These are phyloP conservation scores for Pseudocheirus occidentalis DNA, from an alignment of 2,797 vertebrate species.

Conservation along the genomic window DNA sequence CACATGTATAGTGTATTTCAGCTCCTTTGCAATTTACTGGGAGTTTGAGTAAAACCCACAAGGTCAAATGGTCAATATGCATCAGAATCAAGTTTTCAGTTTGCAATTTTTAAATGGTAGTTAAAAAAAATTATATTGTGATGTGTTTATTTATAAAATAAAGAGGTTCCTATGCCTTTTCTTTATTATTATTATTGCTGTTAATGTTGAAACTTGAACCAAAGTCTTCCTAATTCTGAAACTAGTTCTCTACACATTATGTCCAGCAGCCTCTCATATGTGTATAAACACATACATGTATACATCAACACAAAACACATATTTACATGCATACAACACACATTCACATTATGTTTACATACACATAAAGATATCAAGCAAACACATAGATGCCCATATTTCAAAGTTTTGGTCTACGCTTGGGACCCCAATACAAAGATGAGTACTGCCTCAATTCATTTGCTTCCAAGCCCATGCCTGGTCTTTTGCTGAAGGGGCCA, in stretches of 20 bases:
- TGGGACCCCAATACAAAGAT: background rate
- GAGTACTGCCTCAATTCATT: constrained; percentile 51
- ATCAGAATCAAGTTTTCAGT: background rate
- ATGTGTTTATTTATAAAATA: background rate
- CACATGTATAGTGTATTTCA: background rate
- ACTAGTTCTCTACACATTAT: background rate
- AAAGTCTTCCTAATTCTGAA: background rate
- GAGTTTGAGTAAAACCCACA: background rate
- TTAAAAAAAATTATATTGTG: background rate
- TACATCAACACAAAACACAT: too few relatives aligned
- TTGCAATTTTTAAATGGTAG: background rate
- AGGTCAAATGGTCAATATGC: background rate
- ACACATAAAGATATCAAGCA: constrained; percentile 13
- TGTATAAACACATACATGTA: background rate
- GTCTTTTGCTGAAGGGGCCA: constrained; percentile 39
- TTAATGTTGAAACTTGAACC: background rate
- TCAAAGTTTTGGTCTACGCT: constrained; percentile 31
- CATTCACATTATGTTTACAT: too few relatives aligned
- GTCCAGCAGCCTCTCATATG: background rate
- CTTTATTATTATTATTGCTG: background rate
- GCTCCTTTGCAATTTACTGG: background rate
- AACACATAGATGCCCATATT: background rate
- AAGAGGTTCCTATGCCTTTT: background rate
- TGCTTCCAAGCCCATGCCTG: constrained; percentile 25
- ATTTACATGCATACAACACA: too few relatives aligned